A percentile compares a stretch with the other conserved stretches of the same genome.
These are phyloP conservation scores for Tribolium madens DNA, from an alignment of 1,140 invertebrate genomes.

Conservation along the genomic window DNA sequence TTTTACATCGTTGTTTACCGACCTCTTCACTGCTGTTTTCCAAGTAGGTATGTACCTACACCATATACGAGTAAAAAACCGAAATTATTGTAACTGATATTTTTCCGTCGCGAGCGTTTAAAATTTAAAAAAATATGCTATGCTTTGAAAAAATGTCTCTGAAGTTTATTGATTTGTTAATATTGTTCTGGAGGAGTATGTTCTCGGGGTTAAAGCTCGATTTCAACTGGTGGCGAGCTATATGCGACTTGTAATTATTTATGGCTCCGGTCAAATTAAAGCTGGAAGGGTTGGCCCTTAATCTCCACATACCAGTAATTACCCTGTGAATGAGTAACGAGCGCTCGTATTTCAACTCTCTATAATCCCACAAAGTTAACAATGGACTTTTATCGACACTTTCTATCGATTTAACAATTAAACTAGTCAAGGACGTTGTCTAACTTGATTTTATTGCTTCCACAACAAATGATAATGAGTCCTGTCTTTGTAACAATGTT, in stretches of 20 bases:
- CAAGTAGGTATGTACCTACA: no score
- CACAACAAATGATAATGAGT: background rate
- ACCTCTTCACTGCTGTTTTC: background rate
- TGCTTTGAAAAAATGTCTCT: no score
- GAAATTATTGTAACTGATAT: background rate
- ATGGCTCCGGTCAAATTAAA: background rate
- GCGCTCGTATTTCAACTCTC: background rate
- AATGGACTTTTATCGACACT: constrained; percentile 9
- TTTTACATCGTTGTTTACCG: background rate
- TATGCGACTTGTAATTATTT: background rate
- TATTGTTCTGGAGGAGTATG: background rate
- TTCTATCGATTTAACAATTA: constrained; percentile 1
- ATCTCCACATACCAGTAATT: constrained; percentile 10
- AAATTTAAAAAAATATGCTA: no score
- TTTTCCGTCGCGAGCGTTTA: background rate
- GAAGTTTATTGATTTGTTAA: background rate
- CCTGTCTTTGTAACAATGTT: background rate
- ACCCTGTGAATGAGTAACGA: constrained; percentile 5
- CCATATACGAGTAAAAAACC: background rate
- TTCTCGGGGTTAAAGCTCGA: background rate
- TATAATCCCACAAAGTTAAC: constrained; percentile 2
- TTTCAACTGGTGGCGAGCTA: background rate
- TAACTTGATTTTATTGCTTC: background rate
- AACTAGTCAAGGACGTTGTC: background rate
- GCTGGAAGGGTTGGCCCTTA: constrained; percentile 4